Conservation (phyloP, 2,888 invertebrate species). For the Trilocha varians region DNA sequence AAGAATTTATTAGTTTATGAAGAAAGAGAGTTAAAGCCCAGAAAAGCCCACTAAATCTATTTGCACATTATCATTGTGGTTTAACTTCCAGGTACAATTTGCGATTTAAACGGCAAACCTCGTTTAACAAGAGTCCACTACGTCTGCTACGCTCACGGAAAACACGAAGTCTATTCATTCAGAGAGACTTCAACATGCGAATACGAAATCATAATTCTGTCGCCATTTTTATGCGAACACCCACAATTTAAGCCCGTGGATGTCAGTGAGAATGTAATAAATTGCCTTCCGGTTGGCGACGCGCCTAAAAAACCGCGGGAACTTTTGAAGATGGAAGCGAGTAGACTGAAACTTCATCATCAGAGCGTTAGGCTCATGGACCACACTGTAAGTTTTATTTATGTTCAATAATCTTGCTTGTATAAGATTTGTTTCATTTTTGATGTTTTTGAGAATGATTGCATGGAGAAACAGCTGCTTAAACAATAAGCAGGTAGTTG, state of each 20-base stretch:
- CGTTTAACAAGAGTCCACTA: slow-evolving; percentile 87
- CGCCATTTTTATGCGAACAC: slow-evolving; percentile 89
- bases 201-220: slow-evolving; percentile 92
- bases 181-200: slow-evolving; percentile 96
- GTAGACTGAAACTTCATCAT: slow-evolving; percentile 79
- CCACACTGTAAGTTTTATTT: slow-evolving; percentile 35
- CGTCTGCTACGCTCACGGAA: slow-evolving; percentile 90
- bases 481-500: no score
- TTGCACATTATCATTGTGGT: neutral
- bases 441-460: no score
- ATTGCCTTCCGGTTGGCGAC: slow-evolving; percentile 78
- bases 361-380: slow-evolving; percentile 60
- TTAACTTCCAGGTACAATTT: slow-evolving; percentile 76
- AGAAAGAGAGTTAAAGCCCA: no score
- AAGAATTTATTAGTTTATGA: no score
- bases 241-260: slow-evolving; percentile 89
- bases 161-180: slow-evolving; percentile 92
- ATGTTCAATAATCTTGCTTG: slow-evolving; percentile 1
- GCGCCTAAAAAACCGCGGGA: slow-evolving; percentile 82
- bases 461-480: no score
- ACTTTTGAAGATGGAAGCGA: slow-evolving; percentile 80
- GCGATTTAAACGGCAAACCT: slow-evolving; percentile 91
- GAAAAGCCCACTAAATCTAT: no score
- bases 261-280: slow-evolving; percentile 83
- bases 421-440: slow-evolving; percentile 3